Base-by-base conservation (phyloP, 2,888 invertebrate genomes). In the Hartigia nigra region DNA sequence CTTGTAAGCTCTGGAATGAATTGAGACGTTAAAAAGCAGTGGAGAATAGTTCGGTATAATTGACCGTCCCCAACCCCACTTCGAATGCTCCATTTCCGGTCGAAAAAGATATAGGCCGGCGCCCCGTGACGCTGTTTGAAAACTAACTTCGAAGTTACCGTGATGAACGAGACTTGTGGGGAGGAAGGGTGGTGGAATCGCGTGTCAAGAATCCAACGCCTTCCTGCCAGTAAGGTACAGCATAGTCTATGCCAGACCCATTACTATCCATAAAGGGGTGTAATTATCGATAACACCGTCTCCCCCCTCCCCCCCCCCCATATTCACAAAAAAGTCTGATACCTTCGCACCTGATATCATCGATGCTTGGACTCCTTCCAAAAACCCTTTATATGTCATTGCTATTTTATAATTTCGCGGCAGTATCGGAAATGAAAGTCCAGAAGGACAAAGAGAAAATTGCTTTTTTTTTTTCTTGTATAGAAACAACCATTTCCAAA, bases 121-220 rank as follows among this genome's bases (percentile, higher is more conserved):
- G 34, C 23, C 39, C 55, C 23, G 1, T 23, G 5, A 55, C 9
- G 55, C 0, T 55, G 78, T 80, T 77, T 74, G 31, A 75, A 80
- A 75, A 55, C 35, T 79, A 83, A 85, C 79, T 81, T 80, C 93
- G 93, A 85, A 95, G 94, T 35, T 93, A 93, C 92, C 95, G 95
- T 89, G 93, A 93, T 1, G 95, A 95, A 87, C 88, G 94, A 11
- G 94, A 23, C 93, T 36, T 92, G 93, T 31, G 94, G 94, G 74
- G 90, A 88, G 76, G 86, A 81, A 82, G 83, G 84, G 81, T 84
- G 72, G 82, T 83, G 55, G 82, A 86, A 87, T 87, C 85, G 87
- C 86, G 86, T 87, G 85, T 83, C 82, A 76, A 81, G 72, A 31
- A 34, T 72, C 74, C 72, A 79, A 37, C 36, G 31, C 36, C 31